Conservation (phyloP, 2,888 invertebrate species). For the Diarsia rubi region DNA sequence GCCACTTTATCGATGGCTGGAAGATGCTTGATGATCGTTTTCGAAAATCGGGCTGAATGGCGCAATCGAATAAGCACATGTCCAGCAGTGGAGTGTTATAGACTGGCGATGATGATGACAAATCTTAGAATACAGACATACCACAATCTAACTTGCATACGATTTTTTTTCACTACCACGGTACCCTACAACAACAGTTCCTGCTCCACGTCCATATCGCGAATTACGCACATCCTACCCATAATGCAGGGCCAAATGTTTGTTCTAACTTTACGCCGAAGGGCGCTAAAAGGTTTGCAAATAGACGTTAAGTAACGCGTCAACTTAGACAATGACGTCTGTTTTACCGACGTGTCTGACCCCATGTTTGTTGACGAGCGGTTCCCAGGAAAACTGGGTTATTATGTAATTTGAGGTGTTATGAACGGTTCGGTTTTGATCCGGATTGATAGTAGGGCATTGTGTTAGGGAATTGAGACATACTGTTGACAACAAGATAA, state of each 20-base stretch:
- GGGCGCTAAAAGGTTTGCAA: constrained; percentile 89
- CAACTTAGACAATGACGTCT: constrained; percentile 87
- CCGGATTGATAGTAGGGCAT: not conserved
- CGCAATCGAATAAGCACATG: not conserved
- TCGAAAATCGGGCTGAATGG: no score
- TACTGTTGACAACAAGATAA: not conserved
- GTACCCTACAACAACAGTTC: constrained; percentile 1
- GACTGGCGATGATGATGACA: not conserved
- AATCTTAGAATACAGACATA: not conserved
- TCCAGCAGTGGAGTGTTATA: not conserved
- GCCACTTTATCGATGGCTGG: not conserved
- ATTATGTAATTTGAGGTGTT: constrained; percentile 33
- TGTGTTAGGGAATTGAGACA: not conserved
- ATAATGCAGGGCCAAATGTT: constrained; percentile 75
- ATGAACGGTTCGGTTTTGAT: constrained; percentile 8
- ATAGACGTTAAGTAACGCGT: constrained; percentile 88
- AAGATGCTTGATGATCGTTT: not conserved
- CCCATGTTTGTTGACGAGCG: constrained; percentile 69
- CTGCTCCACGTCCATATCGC: constrained; percentile 21
- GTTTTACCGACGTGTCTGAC: constrained; percentile 78
- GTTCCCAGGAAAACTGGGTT: constrained; percentile 61
- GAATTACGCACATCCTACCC: constrained; percentile 60
- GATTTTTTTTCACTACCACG: not conserved
- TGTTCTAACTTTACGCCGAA: constrained; percentile 81
- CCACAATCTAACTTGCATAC: not conserved